Base-by-base conservation (phyloP, 2,888 invertebrate species). In the Corbicula japonica region DNA sequence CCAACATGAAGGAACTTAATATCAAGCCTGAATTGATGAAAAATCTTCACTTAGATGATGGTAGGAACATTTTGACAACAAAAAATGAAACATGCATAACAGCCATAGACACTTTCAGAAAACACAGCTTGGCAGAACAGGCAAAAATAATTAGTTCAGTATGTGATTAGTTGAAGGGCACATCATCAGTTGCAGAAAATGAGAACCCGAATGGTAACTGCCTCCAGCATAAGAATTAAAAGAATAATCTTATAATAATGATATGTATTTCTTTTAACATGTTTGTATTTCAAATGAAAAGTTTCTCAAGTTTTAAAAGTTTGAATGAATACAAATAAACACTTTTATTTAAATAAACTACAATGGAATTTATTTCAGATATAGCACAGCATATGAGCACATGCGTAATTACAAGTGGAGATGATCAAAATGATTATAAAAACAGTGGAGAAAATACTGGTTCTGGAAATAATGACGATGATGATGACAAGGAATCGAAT, bases 21-120 rank as follows among this genome's bases (percentile, higher is more conserved):
- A 63, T 54, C 15, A 62, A 54, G 34, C 62, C 62, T 21, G 62
- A 70, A 15, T 35, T 60, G 41, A 10, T 21, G 46, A 63, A 63
- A 46, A 46, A 18, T 30, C 23, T 46, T 32, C n/a, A 56, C n/a
- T 38, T n/a, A n/a, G 50, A 50, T 26, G 50, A 10, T n/a, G 50
- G 50, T 50, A 50, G 26, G 50, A 26, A 26, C 50, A 26, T 8
- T 50, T 18, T 6, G 26, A 28, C 30, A 30, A 30, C 30, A 28
- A 23, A 26, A n/a, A 46, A 63, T 46, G 10, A 30, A 46, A 10
- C 8, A 6, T 30, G 18, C 5, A 6, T 0, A 41, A 30, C 1
- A n/a, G 0, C 10, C 18, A 44, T 46, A 28, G 21, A 30, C 2
- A 1, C 21, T 12, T 28, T 10, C 15, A 50, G 15, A 26, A 21